Base-by-base conservation (phyloP, 2,888 invertebrate species). In the Pogonocherus hispidulus region DNA sequence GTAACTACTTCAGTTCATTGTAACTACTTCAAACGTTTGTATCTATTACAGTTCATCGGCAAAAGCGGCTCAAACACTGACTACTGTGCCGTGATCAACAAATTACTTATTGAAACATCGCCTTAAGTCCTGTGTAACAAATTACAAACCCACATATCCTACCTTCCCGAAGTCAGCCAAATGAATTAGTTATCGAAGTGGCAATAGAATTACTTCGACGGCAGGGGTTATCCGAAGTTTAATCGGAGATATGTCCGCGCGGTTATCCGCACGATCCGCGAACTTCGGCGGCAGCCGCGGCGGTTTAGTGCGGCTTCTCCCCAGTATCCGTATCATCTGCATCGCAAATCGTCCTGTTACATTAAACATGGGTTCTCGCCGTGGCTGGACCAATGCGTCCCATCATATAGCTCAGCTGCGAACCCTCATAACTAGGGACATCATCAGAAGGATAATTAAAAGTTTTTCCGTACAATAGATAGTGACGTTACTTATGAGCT, bases 301-400 rank as follows among this genome's bases (percentile, higher is more conserved):
- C 27, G 27, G 27, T 27, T 3, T 8, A 3, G 27, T 67, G 69
- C 65, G 62, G 69, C 66, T 57, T 69, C 37, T 37, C 71, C 64
- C 66, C 70, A 62, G 55, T 41, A 11, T 41, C 41, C 41, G 41
- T 66, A 63, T 70, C 72, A 73, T 75, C 74, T 74, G 81, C 80
- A 81, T 78, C 79, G 78, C 81, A 81, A 81, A 82, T 82, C 80
- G 55, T 20, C 20, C 66, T 82, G 78, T 79, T 82, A 79, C 81
- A 81, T 81, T 81, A 81, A 80, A 81, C 81, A 81, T 81, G 78
- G 81, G 78, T 80, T 80, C 80, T 77, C 81, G 81, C 80, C 79
- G 78, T 75, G 78, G 76, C 76, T 71, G 74, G 69, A 74, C 75
- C 76, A 46, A 60, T 52, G 71, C 44, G 60, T 56, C 67, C 35